Conservation (phyloP, 2,888 invertebrate genomes). For the Danaus chrysippus region DNA sequence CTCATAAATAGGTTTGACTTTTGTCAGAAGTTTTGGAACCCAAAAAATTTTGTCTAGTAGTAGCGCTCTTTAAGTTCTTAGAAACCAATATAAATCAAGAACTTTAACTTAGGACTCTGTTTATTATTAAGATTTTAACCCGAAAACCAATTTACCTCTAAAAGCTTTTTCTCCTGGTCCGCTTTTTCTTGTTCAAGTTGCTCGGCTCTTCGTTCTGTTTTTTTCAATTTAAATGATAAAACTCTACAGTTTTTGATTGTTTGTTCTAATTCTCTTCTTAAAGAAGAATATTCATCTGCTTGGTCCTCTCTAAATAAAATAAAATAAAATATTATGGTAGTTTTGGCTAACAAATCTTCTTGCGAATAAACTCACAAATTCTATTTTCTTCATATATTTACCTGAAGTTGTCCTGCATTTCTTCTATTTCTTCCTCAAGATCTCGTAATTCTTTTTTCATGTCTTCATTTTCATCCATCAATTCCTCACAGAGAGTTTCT, state of each 20-base stretch:
- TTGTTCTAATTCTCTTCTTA: conserved; percentile 97
- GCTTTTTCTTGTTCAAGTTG: conserved; percentile 92
- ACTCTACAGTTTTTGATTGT: conserved; percentile 99
- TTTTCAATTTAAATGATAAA: conserved; percentile 97
- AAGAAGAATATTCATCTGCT: conserved; percentile 95
- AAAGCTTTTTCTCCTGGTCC: conserved; percentile 83
- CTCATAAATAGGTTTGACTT: no score
- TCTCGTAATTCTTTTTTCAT: conserved; percentile 95
- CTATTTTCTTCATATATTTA: conserved; percentile 39
- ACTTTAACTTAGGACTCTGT: no score
- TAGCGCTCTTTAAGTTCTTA: no score
- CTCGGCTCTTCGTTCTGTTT: conserved; percentile 93
- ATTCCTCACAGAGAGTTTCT: conserved; percentile 93
- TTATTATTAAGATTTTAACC: no score
- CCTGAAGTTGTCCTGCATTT: conserved; percentile 97
- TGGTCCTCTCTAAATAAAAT: conserved; percentile 89
- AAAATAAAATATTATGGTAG: no score
- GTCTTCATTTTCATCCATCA: conserved; percentile 97
- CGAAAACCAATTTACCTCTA: conserved; percentile 54
- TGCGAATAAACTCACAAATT: conserved; percentile 10
- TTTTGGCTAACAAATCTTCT: background rate
- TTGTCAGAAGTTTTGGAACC: no score
- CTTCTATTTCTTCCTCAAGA: conserved; percentile 98
- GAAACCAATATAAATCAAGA: no score
- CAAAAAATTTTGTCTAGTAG: no score